phyloP scores from a whole-genome alignment of 2,888 invertebrate genomes.

The Agrochola litura region DNA sequence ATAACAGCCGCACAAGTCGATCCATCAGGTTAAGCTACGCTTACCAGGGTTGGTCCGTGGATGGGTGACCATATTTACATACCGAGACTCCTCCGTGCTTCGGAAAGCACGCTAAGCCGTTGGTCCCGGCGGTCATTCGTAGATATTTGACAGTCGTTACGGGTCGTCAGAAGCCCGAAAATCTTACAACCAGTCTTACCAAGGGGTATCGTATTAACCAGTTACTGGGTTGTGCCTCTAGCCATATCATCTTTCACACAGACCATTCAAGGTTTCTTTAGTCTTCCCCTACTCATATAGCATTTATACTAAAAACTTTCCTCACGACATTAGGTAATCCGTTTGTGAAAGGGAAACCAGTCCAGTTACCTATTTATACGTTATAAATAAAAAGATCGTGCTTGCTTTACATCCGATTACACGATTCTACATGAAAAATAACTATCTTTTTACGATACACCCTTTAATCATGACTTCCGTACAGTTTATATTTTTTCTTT shows the following conservation, averaged over 20 bases:
- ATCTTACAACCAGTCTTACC: no score
- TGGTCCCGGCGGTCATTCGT: no score
- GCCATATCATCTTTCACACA: neutral
- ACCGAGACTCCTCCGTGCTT: no score
- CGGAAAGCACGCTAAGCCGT: no score
- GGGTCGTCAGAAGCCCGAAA: no score
- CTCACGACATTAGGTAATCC: neutral
- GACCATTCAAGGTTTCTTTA: neutral
- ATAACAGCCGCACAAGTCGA: no score
- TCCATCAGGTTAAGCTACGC: no score
- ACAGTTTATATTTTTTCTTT: slow-evolving; percentile 39
- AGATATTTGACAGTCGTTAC: no score
- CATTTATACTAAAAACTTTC: neutral
- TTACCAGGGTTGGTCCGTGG: no score
- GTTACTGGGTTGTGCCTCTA: no score
- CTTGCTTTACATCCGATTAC: slow-evolving; percentile 9
- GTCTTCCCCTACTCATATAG: neutral
- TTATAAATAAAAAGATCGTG: neutral
- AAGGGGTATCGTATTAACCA: no score
- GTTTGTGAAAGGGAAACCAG: neutral
- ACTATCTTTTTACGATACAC: slow-evolving; percentile 19
- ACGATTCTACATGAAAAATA: slow-evolving; percentile 15
- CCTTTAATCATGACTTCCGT: slow-evolving; percentile 5
- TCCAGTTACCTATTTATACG: neutral
- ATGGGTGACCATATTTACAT: no score